phyloP scores from a whole-genome alignment of 1,140 invertebrate genomes.

The Pseudomyrmex sp. region DNA sequence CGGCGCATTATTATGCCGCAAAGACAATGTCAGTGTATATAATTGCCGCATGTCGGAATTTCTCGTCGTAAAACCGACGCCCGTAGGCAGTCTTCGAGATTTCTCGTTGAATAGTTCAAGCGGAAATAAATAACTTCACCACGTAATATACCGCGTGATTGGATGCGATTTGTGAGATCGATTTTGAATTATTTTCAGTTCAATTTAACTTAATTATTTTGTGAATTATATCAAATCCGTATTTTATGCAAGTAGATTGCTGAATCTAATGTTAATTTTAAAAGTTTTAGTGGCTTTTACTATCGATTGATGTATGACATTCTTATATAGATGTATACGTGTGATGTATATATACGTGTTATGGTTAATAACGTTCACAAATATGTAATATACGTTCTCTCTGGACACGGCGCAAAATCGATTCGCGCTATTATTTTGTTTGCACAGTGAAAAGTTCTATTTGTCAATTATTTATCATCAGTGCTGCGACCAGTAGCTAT shows the following conservation, averaged over 20 bases:
- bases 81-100: not conserved
- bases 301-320: no score
- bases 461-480: constrained; percentile 28
- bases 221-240: not conserved
- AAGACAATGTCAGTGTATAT: constrained; percentile 16
- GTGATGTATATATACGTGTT: no score
- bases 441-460: not conserved
- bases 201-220: no score
- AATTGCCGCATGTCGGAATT: constrained; percentile 25
- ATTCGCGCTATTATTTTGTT: not conserved
- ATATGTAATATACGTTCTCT: not conserved
- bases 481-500: not conserved
- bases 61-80: no score
- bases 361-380: no score
- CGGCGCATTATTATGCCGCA: constrained; percentile 8
- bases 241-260: not conserved
- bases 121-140: no score
- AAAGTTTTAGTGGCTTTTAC: no score
- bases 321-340: no score
- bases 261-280: no score
- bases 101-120: no score
- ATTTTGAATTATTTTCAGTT: not conserved
- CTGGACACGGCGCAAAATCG: not conserved
- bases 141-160: no score
- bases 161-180: not conserved